phyloP scores from a whole-genome alignment of 1,140 invertebrate species.

The Catajapyx aquilonaris region DNA sequence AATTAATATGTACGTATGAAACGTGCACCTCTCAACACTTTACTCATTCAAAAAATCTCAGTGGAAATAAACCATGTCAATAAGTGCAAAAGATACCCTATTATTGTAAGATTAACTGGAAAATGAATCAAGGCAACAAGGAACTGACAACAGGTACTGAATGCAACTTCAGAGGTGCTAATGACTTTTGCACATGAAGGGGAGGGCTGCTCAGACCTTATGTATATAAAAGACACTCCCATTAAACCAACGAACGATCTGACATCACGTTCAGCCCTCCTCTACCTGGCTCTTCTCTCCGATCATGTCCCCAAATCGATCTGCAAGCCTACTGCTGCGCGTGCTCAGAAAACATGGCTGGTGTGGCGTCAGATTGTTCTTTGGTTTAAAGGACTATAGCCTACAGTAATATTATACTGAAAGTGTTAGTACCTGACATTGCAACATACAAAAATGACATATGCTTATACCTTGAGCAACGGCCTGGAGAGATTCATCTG shows the following conservation, averaged over 20 bases:
- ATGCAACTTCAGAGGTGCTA: no score
- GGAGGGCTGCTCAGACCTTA: no score
- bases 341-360: no score
- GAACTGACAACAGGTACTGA: no score
- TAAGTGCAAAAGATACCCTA: neutral
- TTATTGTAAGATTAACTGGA: neutral
- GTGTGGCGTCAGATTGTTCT: no score
- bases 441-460: constrained; percentile 2
- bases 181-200: no score
- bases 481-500: constrained; percentile 85
- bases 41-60: neutral
- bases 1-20: neutral
- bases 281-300: no score
- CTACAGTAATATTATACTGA: neutral
- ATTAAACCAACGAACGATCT: neutral
- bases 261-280: no score
- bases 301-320: no score
- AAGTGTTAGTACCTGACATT: neutral
- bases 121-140: no score
- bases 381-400: no score
- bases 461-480: constrained; percentile 45
- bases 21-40: neutral
- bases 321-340: neutral
- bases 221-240: neutral
- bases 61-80: neutral